Evolutionary conservation across 2,113 vertebrate species (phyloP), one percentile per base, ranked within the genome.

Genomic region (Rallus limicola): DNA sequence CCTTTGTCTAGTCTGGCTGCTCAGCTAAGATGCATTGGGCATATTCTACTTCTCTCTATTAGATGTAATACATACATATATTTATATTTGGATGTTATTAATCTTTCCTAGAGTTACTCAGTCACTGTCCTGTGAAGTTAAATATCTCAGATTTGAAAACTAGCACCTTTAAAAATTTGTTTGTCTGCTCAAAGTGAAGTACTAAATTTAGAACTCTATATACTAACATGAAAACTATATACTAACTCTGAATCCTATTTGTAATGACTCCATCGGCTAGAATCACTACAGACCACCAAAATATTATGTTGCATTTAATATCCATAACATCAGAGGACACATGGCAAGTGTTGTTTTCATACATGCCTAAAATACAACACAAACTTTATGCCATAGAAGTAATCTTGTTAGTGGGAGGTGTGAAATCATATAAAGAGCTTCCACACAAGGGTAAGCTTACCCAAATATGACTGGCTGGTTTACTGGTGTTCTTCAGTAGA

Each of bases 51-150:
- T 40, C 19, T 29, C 52, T 60, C 23, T 42, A 0, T 24, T 24
- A 8, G 0, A 28, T 17, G 7, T 2, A 38, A 55, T 19, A 65
- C 11, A 56, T 4, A 25, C 0, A 29, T 3, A 8, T 15, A 40
- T 29, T 42, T 40, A 6, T 48, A 72, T 77, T 36, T 40, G 80
- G 33, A 48, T 18, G 2, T 24, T 33, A 40, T 6, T 34, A 40
- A 33, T 53, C 19, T 71, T 83, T 60, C 21, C 42, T 46, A n/a
- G 29, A 65, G 38, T 15, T 56, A 25, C 13, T 65, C 48, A 33
- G 29, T 56, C 31, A 19, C 44, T 48, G 33, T 33, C 48, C 14
- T 8, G 6, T 44, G 36, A 52, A 63, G 64, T 33, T 46, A 28
- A 67, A 29, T 5, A n/a, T 38, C 60, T 40, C 21, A 0, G 53